Base-by-base conservation (phyloP, 2,888 invertebrate genomes). In the Coleophora flavipennella region DNA sequence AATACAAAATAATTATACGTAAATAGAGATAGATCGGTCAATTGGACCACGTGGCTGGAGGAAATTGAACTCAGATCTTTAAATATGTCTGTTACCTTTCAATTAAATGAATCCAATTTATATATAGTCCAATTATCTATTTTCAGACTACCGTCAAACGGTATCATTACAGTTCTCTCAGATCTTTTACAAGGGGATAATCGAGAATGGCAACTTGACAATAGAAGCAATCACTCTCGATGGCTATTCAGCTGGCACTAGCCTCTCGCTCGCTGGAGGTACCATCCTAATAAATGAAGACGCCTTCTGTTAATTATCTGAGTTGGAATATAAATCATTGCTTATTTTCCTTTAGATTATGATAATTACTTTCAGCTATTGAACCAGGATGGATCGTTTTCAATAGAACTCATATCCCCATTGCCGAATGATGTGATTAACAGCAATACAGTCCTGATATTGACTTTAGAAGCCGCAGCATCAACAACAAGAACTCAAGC, bases 261-360 rank as follows among this genome's bases (percentile, higher is more conserved):
- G 28, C 13, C 41, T 54, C n/a, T 39, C 40, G 7, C 36, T 61
- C n/a, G 36, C 20, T 9, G 62, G 62, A 56, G 59, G 62, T 63
- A 56, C 33, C 35, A 28, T 33, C 4, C 13, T 10, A 31, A 20
- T 13, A 9, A 20, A 27, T 32, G 7, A 34, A 39, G 36, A 10
- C 34, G 14, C 12, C 28, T 3, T 31, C 9, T 10, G 12, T 25
- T 20, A 8, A 29, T 8, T 31, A 34, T 1, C 33, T 11, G 25
- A 35, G 7, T 2, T 34, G 8, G 34, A 12, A 25, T 6, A 20
- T 36, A n/a, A 39, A 11, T 35, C 6, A 31, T 45, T 43, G 27
- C 47, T 33, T 50, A 53, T 46, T 50, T 40, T 45, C 40, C 57
- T 61, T 54, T 50, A 60, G 62, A 62, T 46, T 45, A 55, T 42